Evolutionary conservation across 2,113 vertebrate species (phyloP), one percentile per base, ranked within the genome.

Genomic region (Acanthochromis polyacanthus): DNA sequence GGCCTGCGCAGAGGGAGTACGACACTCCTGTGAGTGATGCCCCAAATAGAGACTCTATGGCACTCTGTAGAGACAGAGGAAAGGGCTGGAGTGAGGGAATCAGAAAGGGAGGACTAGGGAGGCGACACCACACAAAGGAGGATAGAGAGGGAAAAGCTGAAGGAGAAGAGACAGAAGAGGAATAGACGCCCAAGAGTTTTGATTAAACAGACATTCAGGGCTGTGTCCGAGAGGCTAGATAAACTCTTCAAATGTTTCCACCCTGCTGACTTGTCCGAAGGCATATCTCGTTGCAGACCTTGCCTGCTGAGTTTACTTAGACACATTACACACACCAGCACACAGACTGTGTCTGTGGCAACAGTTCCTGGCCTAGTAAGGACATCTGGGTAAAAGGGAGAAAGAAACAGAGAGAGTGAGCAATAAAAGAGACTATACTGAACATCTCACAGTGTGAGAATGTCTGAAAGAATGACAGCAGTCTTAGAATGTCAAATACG

Each of bases 1-100:
- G 97, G 86, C 97, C 97, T 90, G 97, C 94, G 93, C 98, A 98
- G 71, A 99, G 89, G 71, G 97, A 99, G 93, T 97, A 99, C 51
- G 96, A 96, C 94, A 98, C 96, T 88, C 97, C 97, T 84, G 97
- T 99, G 95, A 99, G 28, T 4, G 94, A 95, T n/a, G 94, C 94
- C 59, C 94, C 94, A 51, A 95, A 94, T 16, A 95, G 85, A 78
- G 94, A 95, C 89, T 95, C 94, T 38, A 95, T 94, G 80, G 94
- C 94, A 81, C 94, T 95, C 94, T 95, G 88, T 45, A 48, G 75
- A 83, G 60, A 89, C n/a, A 79, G 51, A 80, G 50, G 68, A 84
- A 55, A 87, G 78, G 72, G 68, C 56, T 61, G 75, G 79, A 60
- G 70, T 75, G 64, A 78, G 74, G 69, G 71, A 72, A 53, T 53